Percentiles rank a stretch among this genome's conserved stretches.
These are phyloP conservation scores for Idaea aversata DNA, from an alignment of 2,888 invertebrate species.

Conservation along the genomic window DNA sequence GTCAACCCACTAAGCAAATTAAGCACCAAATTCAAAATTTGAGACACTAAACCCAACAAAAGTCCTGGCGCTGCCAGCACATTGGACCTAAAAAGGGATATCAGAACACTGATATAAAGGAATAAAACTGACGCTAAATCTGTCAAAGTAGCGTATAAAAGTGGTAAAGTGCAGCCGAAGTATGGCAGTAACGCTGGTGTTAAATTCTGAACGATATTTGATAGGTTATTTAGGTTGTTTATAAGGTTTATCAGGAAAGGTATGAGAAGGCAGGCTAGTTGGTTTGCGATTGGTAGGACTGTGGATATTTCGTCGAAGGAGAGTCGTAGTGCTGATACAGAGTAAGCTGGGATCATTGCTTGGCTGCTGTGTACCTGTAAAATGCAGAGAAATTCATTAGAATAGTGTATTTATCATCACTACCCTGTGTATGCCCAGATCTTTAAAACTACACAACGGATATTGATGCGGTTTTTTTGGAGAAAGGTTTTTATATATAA, in stretches of 20 bases:
- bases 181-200: conserved; percentile 70
- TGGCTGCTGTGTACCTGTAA: conserved; percentile 50
- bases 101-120: conserved; percentile 66
- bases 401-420: background rate
- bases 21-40: conserved; percentile 61
- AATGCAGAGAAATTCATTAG: background rate
- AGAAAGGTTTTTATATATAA: too few species aligned
- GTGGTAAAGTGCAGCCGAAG: conserved; percentile 67
- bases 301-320: conserved; percentile 70
- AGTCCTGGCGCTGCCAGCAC: conserved; percentile 65
- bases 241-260: conserved; percentile 70
- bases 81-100: conserved; percentile 68
- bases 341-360: conserved; percentile 72
- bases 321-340: conserved; percentile 62
- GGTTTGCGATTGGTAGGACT: conserved; percentile 64
- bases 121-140: conserved; percentile 70
- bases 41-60: conserved; percentile 52
- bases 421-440: too few species aligned
- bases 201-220: conserved; percentile 70
- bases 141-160: conserved; percentile 67
- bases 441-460: too few species aligned
- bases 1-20: conserved; percentile 59
- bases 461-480: too few species aligned
- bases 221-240: conserved; percentile 69
- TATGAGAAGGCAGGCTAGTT: conserved; percentile 62